A percentile compares a stretch with the other conserved stretches of the same genome.
These are phyloP conservation scores for Ichneumoninae sp. DNA, from an alignment of 2,888 invertebrate species.

Conservation along the genomic window DNA sequence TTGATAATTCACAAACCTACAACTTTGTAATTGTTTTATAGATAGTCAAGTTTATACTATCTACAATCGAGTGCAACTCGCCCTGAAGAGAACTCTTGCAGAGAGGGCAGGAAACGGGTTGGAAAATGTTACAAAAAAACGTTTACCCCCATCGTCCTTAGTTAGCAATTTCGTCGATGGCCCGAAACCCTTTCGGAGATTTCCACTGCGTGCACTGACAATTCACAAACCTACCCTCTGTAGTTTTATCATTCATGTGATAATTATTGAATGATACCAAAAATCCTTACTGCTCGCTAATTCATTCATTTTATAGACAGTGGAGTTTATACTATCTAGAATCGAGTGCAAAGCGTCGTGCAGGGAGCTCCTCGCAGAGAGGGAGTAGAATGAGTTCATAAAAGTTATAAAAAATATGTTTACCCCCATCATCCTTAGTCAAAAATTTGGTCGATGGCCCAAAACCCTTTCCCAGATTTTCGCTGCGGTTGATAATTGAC, in stretches of 20 bases:
- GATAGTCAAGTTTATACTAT: constrained; percentile 48
- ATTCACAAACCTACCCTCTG: background rate
- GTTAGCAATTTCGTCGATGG: background rate
- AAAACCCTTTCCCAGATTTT: background rate
- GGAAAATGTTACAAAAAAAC: background rate
- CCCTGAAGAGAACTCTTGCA: background rate
- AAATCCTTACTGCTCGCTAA: background rate
- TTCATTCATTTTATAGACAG: constrained; percentile 15
- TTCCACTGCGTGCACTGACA: background rate
- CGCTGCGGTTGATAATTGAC: background rate
- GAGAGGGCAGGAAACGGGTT: constrained; percentile 58
- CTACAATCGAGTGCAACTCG: constrained; percentile 51
- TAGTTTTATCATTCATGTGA: background rate
- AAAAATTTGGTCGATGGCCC: background rate
- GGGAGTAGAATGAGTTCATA: too few species aligned
- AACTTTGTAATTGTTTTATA: background rate
- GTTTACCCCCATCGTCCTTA: too few species aligned
- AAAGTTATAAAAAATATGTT: too few species aligned
- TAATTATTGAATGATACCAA: background rate
- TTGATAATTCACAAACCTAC: background rate
- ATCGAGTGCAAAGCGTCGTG: constrained; percentile 30
- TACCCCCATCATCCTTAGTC: background rate
- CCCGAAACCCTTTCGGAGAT: background rate
- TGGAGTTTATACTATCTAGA: constrained; percentile 45
- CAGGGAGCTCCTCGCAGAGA: too few species aligned